A percentile compares a stretch with the other conserved stretches of the same genome.
Conservation (phyloP, 2,888 invertebrate genomes). For the Tholera decimalis region DNA sequence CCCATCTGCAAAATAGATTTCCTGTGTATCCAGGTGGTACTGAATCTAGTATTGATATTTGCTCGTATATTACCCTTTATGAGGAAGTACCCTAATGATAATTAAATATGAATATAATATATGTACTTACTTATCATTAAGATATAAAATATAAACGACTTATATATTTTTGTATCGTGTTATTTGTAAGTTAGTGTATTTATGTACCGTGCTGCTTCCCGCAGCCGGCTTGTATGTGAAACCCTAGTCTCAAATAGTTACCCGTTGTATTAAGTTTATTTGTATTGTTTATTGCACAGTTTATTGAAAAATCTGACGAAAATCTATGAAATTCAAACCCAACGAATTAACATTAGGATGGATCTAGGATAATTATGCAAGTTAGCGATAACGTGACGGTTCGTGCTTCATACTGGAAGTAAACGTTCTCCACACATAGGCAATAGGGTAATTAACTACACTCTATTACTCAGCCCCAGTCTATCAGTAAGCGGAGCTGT, state of each 20-base stretch:
- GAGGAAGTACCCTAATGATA: conserved; percentile 21
- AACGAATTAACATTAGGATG: conserved; percentile 29
- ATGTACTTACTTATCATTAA: conserved; percentile 35
- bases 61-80: conserved; percentile 1
- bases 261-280: conserved; percentile 24
- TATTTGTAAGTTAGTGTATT: conserved; percentile 5
- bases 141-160: conserved; percentile 30
- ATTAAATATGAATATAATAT: conserved; percentile 26
- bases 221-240: conserved; percentile 17
- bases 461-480: too few species aligned
- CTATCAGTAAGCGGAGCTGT: too few species aligned
- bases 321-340: conserved; percentile 22
- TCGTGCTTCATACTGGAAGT: too few species aligned
- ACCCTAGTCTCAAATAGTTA: conserved; percentile 58
- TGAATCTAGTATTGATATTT: conserved; percentile 34
- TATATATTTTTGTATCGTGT: conserved; percentile 48
- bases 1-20: not conserved
- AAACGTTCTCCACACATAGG: too few species aligned
- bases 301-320: not conserved
- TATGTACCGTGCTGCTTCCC: conserved; percentile 1
- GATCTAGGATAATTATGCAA: not conserved
- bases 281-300: not conserved
- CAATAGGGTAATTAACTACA: too few species aligned
- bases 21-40: not conserved
- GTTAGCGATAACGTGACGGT: not conserved